phyloP scores from a whole-genome alignment of 2,888 invertebrate species.

The Blera fallax region DNA sequence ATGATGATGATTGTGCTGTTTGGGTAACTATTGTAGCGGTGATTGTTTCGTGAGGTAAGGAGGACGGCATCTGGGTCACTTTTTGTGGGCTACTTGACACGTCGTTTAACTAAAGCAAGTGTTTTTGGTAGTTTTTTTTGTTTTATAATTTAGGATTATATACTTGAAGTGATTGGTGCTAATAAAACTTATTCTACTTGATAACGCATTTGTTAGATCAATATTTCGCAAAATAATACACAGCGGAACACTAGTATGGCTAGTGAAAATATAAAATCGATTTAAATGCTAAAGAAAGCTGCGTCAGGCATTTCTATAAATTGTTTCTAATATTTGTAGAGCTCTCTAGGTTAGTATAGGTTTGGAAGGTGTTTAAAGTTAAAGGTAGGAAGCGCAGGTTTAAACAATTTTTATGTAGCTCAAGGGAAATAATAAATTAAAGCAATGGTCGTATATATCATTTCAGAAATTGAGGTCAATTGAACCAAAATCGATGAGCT shows the following conservation, averaged over 20 bases:
- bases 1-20: slow-evolving; percentile 67
- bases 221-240: slow-evolving; percentile 38
- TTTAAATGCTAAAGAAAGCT: too few relatives aligned
- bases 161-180: slow-evolving; percentile 37
- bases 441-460: too few relatives aligned
- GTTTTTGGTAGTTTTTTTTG: slow-evolving; percentile 58
- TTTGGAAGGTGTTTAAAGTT: too few relatives aligned
- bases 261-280: too few relatives aligned
- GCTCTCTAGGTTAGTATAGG: too few relatives aligned
- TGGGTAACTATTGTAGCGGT: slow-evolving; percentile 70
- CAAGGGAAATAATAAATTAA: too few relatives aligned
- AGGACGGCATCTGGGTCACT: slow-evolving; percentile 72
- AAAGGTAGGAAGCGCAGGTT: too few relatives aligned
- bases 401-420: too few relatives aligned
- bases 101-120: slow-evolving; percentile 75
- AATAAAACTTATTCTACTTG: slow-evolving; percentile 47
- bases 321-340: too few relatives aligned
- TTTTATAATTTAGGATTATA: slow-evolving; percentile 29
- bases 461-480: too few relatives aligned
- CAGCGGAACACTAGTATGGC: not conserved
- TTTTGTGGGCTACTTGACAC: slow-evolving; percentile 76
- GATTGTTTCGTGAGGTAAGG: slow-evolving; percentile 73
- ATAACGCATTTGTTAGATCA: slow-evolving; percentile 65
- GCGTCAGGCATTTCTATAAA: too few relatives aligned
- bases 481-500: too few relatives aligned